Evolutionary conservation across 2,888 invertebrate species (phyloP).

Genomic region (Diabrotica balteata): DNA sequence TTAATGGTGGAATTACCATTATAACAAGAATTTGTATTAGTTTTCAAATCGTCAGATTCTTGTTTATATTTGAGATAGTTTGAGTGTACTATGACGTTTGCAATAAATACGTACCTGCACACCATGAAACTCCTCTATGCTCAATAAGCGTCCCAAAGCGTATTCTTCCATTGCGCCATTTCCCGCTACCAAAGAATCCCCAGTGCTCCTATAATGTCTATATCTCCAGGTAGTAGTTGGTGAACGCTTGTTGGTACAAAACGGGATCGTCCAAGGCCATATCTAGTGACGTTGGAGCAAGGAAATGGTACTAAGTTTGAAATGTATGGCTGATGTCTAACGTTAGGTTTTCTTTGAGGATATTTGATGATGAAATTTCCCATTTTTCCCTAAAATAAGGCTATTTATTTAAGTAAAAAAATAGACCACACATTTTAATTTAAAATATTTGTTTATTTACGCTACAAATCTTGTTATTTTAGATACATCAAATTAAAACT

Average conservation of each 20-base stretch:
- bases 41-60: too few species aligned
- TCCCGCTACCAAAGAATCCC: slow-evolving; percentile 76
- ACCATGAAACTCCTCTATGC: slow-evolving; percentile 78
- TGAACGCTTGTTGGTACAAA: slow-evolving; percentile 71
- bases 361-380: slow-evolving; percentile 59
- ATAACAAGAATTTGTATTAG: too few species aligned
- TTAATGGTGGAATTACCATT: too few species aligned
- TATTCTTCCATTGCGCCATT: slow-evolving; percentile 77
- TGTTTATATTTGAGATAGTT: too few species aligned
- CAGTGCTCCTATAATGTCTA: slow-evolving; percentile 77
- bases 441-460: too few species aligned
- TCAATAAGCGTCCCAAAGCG: slow-evolving; percentile 76
- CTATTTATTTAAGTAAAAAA: too few species aligned
- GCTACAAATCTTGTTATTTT: too few species aligned
- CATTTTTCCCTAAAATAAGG: slow-evolving; percentile 40
- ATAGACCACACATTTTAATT: too few species aligned
- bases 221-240: slow-evolving; percentile 71
- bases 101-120: slow-evolving; percentile 63
- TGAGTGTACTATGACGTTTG: too few species aligned
- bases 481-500: too few species aligned
- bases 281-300: slow-evolving; percentile 60
- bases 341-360: slow-evolving; percentile 58
- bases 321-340: slow-evolving; percentile 64
- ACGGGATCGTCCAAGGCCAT: slow-evolving; percentile 53
- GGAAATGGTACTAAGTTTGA: slow-evolving; percentile 66